Evolutionary conservation across 2,113 vertebrate genomes (phyloP).

Genomic region (Toxostoma redivivum): DNA sequence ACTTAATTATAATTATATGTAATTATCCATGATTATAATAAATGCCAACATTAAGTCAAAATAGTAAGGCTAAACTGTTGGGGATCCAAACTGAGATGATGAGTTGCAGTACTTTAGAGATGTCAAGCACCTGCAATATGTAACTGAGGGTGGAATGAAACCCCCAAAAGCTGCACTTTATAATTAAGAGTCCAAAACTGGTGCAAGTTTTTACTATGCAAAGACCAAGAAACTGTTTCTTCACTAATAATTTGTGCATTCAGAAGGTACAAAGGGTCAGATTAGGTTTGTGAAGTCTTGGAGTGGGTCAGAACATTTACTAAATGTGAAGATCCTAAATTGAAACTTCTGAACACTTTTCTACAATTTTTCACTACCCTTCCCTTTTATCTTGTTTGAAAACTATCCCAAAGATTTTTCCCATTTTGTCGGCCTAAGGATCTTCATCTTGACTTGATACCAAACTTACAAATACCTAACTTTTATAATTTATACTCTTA

Average conservation of each 20-base stretch:
- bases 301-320: not conserved
- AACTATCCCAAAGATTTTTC: not conserved
- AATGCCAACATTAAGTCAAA: conserved; percentile 63
- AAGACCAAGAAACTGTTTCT: not conserved
- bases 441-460: not conserved
- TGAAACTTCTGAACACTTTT: not conserved
- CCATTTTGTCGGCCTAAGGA: not conserved
- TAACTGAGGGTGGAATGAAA: not conserved
- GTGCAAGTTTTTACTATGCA: not conserved
- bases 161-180: not conserved
- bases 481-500: not conserved
- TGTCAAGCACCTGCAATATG: conserved; percentile 2
- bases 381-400: not conserved
- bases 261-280: not conserved
- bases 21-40: conserved; percentile 61
- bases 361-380: not conserved
- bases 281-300: not conserved
- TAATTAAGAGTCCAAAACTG: not conserved
- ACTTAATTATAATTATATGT: conserved; percentile 63
- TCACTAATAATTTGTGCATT: not conserved
- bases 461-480: not conserved
- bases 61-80: conserved; percentile 45
- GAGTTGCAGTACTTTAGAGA: not conserved
- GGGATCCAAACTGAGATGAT: conserved; percentile 33
- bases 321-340: not conserved